phyloP scores from a whole-genome alignment of 2,113 vertebrate genomes.

The Microcebus ravelobensis region DNA sequence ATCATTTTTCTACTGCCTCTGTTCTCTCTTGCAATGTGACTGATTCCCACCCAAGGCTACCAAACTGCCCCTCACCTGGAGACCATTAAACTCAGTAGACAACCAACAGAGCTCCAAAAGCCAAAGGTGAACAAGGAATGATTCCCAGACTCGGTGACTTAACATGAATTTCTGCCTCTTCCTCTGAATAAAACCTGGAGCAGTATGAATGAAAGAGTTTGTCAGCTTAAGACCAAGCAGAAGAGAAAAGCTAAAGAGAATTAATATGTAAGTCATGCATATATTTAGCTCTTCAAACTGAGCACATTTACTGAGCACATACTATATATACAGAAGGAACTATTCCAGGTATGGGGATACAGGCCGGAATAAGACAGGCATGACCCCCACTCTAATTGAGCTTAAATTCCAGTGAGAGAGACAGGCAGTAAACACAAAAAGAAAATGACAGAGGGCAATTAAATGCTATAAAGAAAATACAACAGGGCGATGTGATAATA shows the following conservation, averaged over 20 bases:
- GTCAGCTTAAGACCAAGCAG: constrained; percentile 10
- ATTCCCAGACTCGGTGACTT: constrained; percentile 49
- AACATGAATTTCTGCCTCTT: constrained; percentile 57
- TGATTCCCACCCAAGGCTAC: constrained; percentile 34
- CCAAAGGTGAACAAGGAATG: constrained; percentile 67
- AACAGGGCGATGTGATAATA: background rate
- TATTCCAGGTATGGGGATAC: background rate
- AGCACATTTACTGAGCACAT: background rate
- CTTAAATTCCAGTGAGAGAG: background rate
- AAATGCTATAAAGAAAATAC: background rate
- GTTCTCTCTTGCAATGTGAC: background rate
- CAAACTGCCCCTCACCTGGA: background rate
- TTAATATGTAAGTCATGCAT: background rate
- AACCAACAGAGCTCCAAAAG: constrained; percentile 42
- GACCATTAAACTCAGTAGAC: constrained; percentile 66
- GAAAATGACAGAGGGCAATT: background rate
- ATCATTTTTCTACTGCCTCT: constrained; percentile 45
- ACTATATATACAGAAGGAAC: background rate
- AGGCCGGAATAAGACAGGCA: background rate
- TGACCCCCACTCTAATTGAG: background rate
- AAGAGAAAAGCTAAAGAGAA: background rate
- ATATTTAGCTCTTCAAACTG: background rate
- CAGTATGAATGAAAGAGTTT: background rate
- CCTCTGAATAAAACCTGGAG: constrained; percentile 44
- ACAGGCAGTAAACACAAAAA: background rate